Percentiles rank a stretch among this genome's conserved stretches.
These are phyloP conservation scores for Vesta saturnalis DNA, from an alignment of 2,888 invertebrate species.

Conservation along the genomic window DNA sequence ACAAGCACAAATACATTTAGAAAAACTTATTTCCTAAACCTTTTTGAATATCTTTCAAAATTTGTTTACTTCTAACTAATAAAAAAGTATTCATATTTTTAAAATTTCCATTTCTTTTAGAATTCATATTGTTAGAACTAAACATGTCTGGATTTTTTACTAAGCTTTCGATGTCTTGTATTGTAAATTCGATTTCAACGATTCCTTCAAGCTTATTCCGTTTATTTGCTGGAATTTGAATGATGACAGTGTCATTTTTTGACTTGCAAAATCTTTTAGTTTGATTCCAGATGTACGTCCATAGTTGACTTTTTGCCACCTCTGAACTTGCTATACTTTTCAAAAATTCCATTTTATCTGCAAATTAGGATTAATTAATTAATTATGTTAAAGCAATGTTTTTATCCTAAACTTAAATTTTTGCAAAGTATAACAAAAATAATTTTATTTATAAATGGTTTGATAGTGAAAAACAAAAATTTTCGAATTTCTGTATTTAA, in stretches of 20 bases:
- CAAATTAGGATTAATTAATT: neutral
- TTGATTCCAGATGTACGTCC: slow-evolving; percentile 58
- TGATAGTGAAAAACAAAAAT: no score
- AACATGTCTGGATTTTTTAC: slow-evolving; percentile 23
- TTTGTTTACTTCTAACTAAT: slow-evolving; percentile 19
- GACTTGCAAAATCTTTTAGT: slow-evolving; percentile 55
- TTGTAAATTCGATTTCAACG: slow-evolving; percentile 53
- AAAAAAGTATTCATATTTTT: slow-evolving; percentile 16
- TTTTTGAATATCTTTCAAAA: slow-evolving; percentile 20
- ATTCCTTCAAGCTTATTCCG: slow-evolving; percentile 45
- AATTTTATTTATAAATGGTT: no score
- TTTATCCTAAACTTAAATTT: neutral
- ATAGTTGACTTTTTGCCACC: slow-evolving; percentile 52
- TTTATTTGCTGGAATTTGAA: slow-evolving; percentile 54
- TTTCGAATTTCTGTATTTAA: no score
- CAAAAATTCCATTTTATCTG: slow-evolving; percentile 56
- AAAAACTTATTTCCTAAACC: slow-evolving; percentile 14
- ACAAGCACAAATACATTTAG: neutral
- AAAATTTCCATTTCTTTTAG: neutral
- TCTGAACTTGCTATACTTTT: slow-evolving; percentile 54
- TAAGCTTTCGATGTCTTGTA: slow-evolving; percentile 54
- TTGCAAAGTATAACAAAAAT: no score
- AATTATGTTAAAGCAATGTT: neutral
- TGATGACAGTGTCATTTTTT: slow-evolving; percentile 56
- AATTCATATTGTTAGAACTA: slow-evolving; percentile 3